phyloP scores from a whole-genome alignment of 2,888 invertebrate species.

The Cryptocheilus praepositus region DNA sequence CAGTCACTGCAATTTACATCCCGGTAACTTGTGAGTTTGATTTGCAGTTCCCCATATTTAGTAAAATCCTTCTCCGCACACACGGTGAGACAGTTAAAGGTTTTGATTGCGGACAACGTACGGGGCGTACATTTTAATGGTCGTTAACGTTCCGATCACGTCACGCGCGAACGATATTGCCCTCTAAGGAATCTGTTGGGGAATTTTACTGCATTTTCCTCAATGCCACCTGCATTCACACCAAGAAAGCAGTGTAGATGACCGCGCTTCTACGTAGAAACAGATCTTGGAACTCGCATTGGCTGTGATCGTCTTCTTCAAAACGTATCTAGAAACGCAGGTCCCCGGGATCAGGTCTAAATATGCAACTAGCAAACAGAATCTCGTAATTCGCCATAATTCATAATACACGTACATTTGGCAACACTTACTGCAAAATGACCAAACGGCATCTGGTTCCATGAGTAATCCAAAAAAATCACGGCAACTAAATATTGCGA shows the following conservation, averaged over 20 bases:
- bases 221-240: slow-evolving; percentile 5
- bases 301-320: too few relatives aligned
- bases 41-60: neutral
- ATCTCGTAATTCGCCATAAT: too few relatives aligned
- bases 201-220: slow-evolving; percentile 29
- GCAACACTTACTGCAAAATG: too few relatives aligned
- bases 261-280: too few relatives aligned
- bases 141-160: slow-evolving; percentile 34
- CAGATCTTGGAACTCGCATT: too few relatives aligned
- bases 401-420: too few relatives aligned
- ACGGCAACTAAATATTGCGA: too few relatives aligned
- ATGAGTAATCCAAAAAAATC: too few relatives aligned
- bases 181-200: slow-evolving; percentile 26
- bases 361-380: too few relatives aligned
- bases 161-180: slow-evolving; percentile 21
- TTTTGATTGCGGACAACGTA: neutral
- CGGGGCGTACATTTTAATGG: slow-evolving; percentile 15
- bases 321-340: too few relatives aligned
- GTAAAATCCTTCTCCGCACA: neutral
- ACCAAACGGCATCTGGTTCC: too few relatives aligned
- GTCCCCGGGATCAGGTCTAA: too few relatives aligned
- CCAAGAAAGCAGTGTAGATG: neutral
- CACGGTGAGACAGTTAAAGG: neutral
- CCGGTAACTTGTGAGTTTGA: neutral
- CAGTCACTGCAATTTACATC: neutral